These are phyloP conservation scores for Chamaetylas fuelleborni DNA, from an alignment of 2,113 vertebrate genomes.

Conservation along the genomic window DNA sequence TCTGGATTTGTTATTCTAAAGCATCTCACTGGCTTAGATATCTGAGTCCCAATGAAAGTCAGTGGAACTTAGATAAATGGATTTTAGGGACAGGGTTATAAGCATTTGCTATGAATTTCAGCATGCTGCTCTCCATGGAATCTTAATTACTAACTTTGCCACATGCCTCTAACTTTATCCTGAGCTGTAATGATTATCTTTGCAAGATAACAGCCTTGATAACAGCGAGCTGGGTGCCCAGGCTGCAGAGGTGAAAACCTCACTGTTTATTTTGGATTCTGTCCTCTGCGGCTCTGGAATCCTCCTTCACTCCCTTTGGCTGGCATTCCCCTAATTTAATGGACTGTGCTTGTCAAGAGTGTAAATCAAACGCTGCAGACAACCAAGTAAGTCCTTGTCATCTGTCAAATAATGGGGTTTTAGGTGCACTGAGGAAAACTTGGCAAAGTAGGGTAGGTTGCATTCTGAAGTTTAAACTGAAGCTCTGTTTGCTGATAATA, in stretches of 20 bases:
- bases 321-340: constrained; percentile 17
- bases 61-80: constrained; percentile 11
- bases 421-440: background rate
- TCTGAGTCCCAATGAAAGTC: background rate
- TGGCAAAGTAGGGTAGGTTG: background rate
- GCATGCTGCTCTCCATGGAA: background rate
- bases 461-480: background rate
- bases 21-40: background rate
- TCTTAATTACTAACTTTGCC: background rate
- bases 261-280: background rate
- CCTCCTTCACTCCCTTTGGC: background rate
- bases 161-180: background rate
- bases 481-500: constrained; percentile 2
- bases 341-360: constrained; percentile 25
- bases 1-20: constrained; percentile 6
- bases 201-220: background rate
- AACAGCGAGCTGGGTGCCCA: background rate
- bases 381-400: constrained; percentile 31
- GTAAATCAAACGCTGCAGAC: constrained; percentile 24
- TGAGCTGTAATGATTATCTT: background rate
- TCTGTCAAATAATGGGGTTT: constrained; percentile 5
- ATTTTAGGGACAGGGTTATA: constrained; percentile 18
- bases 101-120: background rate
- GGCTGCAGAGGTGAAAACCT: background rate
- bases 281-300: background rate